A percentile compares a stretch with the other conserved stretches of the same genome.
phyloP scores from a whole-genome alignment of 64 coral and sea anemone species.

The Orbicella faveolata region DNA sequence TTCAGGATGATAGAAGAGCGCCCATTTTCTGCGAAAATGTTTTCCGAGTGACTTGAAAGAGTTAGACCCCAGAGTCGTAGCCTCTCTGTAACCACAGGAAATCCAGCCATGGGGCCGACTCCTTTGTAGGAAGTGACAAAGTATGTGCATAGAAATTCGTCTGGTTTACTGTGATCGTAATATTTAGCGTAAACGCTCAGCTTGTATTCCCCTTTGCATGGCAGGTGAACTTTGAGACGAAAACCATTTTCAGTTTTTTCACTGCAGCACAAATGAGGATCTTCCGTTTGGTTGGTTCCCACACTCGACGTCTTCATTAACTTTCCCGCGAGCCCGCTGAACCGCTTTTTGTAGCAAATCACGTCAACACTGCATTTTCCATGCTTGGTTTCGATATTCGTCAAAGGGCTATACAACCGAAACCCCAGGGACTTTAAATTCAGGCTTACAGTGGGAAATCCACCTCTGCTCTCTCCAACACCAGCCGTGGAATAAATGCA shows the following conservation, averaged over 20 bases:
- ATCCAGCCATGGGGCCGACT: constrained; percentile 23
- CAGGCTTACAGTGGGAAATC: constrained; percentile 34
- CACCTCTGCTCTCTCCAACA: constrained; percentile 7
- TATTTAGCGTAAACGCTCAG: constrained; percentile 26
- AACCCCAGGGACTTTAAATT: constrained; percentile 51
- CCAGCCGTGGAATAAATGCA: constrained; percentile 42
- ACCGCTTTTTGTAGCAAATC: constrained; percentile 21
- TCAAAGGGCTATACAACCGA: constrained; percentile 11
- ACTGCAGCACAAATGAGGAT: constrained; percentile 3
- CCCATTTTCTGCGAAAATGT: constrained; percentile 37
- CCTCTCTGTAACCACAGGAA: constrained; percentile 26
- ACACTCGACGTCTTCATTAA: neutral
- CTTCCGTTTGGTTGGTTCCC: neutral
- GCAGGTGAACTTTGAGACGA: constrained; percentile 27
- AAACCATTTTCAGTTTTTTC: constrained; percentile 49
- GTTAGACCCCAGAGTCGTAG: constrained; percentile 37
- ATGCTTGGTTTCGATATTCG: constrained; percentile 47
- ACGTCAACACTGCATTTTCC: constrained; percentile 26
- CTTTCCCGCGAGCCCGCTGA: neutral
- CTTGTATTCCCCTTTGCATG: constrained; percentile 30
- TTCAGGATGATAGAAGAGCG: constrained; percentile 2
- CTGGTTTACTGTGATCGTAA: neutral
- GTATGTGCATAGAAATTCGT: constrained; percentile 42
- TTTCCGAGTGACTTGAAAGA: constrained; percentile 49
- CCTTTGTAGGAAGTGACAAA: constrained; percentile 30